Percentiles rank a stretch among this genome's conserved stretches.
Conservation (phyloP, 2,113 vertebrate genomes). For the Elgaria multicarinata region DNA sequence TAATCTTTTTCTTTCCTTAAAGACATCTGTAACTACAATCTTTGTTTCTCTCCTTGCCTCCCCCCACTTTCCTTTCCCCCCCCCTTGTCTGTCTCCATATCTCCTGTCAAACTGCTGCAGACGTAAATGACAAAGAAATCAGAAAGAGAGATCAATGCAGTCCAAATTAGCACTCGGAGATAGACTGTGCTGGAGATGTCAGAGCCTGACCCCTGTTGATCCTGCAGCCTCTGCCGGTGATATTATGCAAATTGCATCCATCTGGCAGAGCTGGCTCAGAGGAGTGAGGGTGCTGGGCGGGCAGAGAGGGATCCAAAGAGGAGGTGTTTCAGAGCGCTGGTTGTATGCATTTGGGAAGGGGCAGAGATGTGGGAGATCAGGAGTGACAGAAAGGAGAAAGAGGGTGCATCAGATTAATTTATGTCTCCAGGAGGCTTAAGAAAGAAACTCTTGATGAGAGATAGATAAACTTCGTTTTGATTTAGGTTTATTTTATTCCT, state of each 20-base stretch:
- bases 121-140: conserved; percentile 89
- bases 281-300: conserved; percentile 78
- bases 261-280: conserved; percentile 79
- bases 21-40: conserved; percentile 77
- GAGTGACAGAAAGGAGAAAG: conserved; percentile 78
- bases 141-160: conserved; percentile 87
- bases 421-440: conserved; percentile 78
- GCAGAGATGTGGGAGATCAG: conserved; percentile 46
- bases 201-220: conserved; percentile 86
- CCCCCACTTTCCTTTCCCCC: conserved; percentile 45
- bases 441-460: conserved; percentile 80
- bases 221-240: conserved; percentile 81
- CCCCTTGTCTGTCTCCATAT: conserved; percentile 82
- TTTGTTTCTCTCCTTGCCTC: conserved; percentile 76
- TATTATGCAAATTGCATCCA: conserved; percentile 90
- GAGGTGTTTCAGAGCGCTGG: conserved; percentile 50
- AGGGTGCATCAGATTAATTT: conserved; percentile 78
- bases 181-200: conserved; percentile 84
- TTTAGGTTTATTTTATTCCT: conserved; percentile 72
- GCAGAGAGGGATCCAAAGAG: conserved; percentile 54
- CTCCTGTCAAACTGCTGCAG: conserved; percentile 80
- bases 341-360: conserved; percentile 49
- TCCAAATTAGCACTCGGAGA: conserved; percentile 90
- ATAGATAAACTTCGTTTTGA: conserved; percentile 82
- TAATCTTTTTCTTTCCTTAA: conserved; percentile 76